These are phyloP conservation scores for Deladenus siricidicola DNA, from an alignment of 2,888 invertebrate species.

Conservation along the genomic window DNA sequence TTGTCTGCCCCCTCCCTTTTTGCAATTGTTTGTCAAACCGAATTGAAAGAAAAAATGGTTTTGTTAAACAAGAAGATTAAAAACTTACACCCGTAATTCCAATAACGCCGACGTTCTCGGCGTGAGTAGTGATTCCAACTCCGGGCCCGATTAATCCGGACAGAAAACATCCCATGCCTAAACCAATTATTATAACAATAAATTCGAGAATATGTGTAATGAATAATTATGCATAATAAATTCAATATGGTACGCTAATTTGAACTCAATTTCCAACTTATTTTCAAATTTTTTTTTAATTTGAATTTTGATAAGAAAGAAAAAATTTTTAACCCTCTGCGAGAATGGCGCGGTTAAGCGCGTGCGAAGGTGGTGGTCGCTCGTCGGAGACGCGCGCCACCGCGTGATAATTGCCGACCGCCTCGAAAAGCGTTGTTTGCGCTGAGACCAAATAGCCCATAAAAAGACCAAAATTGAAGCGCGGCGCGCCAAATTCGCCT, in stretches of 20 bases:
- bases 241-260: too few species aligned
- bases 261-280: too few species aligned
- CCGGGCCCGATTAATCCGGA: constrained; percentile 79
- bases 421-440: constrained; percentile 50
- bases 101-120: constrained; percentile 81
- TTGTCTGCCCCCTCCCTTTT: too few species aligned
- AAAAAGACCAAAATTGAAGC: constrained; percentile 42
- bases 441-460: constrained; percentile 47
- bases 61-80: not conserved
- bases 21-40: too few species aligned
- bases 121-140: constrained; percentile 76
- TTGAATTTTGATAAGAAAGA: too few species aligned
- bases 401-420: constrained; percentile 70
- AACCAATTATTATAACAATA: not conserved
- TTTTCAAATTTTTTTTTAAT: too few species aligned
- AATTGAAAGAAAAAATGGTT: too few species aligned
- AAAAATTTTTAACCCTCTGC: constrained; percentile 63
- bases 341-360: constrained; percentile 76
- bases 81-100: constrained; percentile 69
- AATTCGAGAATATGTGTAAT: too few species aligned
- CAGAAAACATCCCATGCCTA: constrained; percentile 61
- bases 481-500: constrained; percentile 47
- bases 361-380: constrained; percentile 74
- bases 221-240: too few species aligned
- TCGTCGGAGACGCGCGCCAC: constrained; percentile 67